Base-by-base conservation (phyloP, 2,797 vertebrate species). In the Phoxinus dragarum region DNA sequence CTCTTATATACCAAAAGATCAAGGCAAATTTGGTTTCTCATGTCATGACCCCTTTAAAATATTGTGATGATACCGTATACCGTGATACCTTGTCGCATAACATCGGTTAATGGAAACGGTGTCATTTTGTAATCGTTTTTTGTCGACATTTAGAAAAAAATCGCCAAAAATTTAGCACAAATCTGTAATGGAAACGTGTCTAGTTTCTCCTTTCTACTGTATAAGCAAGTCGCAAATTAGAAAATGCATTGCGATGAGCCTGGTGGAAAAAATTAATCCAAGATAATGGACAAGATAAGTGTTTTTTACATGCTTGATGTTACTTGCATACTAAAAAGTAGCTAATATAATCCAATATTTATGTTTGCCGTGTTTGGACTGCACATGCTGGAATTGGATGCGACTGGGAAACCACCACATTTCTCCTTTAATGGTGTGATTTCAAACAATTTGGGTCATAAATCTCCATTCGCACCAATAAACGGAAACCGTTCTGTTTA, bases 401-500 rank as follows among this genome's bases (percentile, higher is more conserved):
- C 17, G 75, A 61, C 23, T 31, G 75, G 76, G 76, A 64, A 78
- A 78, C 14, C 38, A 31, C 54, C 75, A 6, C 56, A 6, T 61
- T n/a, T 78, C 56, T 21, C 14, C 3, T 64, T 47, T 49, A n/a
- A 56, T 44, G 49, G 1, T 75, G 34, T 0, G 5, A 12, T 68
- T 69, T 68, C 6, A 74, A 76, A 40, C 38, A 71, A 31, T 47
- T 74, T 79, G 54, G 42, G 75, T 81, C 78, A 80, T 47, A 84
- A 82, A 67, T 76, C 42, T 7, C 52, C 9, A 1, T 83, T 71
- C 27, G 23, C 36, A 34, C 67, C 23, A 47, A 75, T 67, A 8
- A 72, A 84, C 61, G 49, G 40, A 72, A 75, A 78, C 49, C 16
- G 72, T 36, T 82, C 69, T 40, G 52, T 68, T 84, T 80, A 36